Evolutionary conservation across 1,140 invertebrate species (phyloP), one percentile per base, ranked within the genome.

Genomic region (Micrasema minimum): DNA sequence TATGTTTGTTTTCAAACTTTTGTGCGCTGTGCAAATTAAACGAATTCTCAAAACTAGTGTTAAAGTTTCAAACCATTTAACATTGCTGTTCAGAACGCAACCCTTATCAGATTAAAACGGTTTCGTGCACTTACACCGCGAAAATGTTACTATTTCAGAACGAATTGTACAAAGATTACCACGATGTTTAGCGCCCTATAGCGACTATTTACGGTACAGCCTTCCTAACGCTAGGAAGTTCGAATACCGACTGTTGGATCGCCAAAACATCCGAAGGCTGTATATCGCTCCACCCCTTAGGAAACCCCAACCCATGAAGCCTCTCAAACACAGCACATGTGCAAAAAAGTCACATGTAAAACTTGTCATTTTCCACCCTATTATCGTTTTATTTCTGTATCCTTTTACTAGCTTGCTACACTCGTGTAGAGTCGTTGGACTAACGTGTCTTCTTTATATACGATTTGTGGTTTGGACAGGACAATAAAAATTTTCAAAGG

Each of bases 81-180:
- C 35, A 59, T 59, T 38, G 55, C 55, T 59, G 20, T 22, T 12
- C 37, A 31, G 55, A 59, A 59, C 55, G 55, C 55, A 59, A 41
- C 18, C 55, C 55, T 59, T 59, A 59, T 59, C 55, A 38, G 55
- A 59, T 59, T 57, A n/a, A 41, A 59, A 59, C 37, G 35, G 55
- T 22, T 18, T 20, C 51, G 51, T 38, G 16, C 10, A 14, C 31
- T 59, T 31, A 31, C 35, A 31, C 37, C 37, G 31, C 37, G 37
- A 20, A 20, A 22, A 59, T 35, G 55, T 59, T 16, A 59, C 38
- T 59, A 59, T 59, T 59, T 59, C 55, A 43, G 37, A 31, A 35
- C 55, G 55, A 59, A 41, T 14, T 59, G 37, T 16, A 41, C 14
- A 59, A 59, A 59, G 55, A 59, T 59, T 59, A 41, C 38, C 55